Evolutionary conservation across 2,797 vertebrate genomes (phyloP).

Genomic region (Cyprinella venusta): DNA sequence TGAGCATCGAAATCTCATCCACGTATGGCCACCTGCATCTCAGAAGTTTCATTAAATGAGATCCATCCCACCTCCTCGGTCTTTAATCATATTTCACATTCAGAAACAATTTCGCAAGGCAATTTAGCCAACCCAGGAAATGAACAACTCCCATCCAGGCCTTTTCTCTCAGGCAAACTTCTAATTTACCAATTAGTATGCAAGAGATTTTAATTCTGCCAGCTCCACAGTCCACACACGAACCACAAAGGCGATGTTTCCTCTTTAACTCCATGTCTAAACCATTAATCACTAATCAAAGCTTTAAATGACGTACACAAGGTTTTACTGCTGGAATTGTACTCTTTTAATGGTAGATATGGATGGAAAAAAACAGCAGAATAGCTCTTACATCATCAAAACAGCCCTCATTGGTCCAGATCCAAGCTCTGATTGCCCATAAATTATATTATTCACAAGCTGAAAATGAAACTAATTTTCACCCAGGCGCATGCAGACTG

Average conservation of each 20-base stretch:
- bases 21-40: slow-evolving; percentile 31
- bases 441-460: slow-evolving; percentile 40
- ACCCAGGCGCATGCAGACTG: neutral
- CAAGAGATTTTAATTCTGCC: slow-evolving; percentile 61
- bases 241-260: slow-evolving; percentile 44
- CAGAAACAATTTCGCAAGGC: slow-evolving; percentile 50
- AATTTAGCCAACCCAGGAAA: slow-evolving; percentile 56
- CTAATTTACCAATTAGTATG: slow-evolving; percentile 67
- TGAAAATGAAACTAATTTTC: neutral
- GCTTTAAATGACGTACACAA: slow-evolving; percentile 16
- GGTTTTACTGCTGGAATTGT: slow-evolving; percentile 9
- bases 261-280: slow-evolving; percentile 44
- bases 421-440: slow-evolving; percentile 35
- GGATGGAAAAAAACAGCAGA: neutral
- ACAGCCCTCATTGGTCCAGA: slow-evolving; percentile 32
- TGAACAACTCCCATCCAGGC: slow-evolving; percentile 55
- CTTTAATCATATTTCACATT: slow-evolving; percentile 60
- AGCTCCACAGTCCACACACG: slow-evolving; percentile 57
- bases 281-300: slow-evolving; percentile 56
- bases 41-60: slow-evolving; percentile 50
- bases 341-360: slow-evolving; percentile 18
- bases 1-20: neutral
- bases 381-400: slow-evolving; percentile 35
- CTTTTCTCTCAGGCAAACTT: slow-evolving; percentile 50
- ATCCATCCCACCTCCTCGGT: slow-evolving; percentile 47